A percentile compares a stretch with the other conserved stretches of the same genome.
Conservation (phyloP, 2,113 vertebrate genomes). For the Centropus unirufus region DNA sequence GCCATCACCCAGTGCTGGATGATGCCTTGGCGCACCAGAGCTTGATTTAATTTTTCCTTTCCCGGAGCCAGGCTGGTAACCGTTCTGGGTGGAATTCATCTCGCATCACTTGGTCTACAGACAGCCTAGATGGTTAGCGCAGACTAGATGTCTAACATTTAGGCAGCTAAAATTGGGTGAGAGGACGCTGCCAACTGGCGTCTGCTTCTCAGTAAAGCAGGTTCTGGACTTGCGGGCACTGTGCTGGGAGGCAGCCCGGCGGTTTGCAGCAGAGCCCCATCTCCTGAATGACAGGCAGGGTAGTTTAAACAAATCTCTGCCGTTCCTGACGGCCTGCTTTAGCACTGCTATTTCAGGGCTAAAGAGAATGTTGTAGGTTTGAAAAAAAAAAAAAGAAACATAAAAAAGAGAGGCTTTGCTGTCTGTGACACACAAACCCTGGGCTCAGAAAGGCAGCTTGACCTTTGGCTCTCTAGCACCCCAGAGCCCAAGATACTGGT, state of each 20-base stretch:
- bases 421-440: neutral
- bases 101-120: neutral
- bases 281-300: neutral
- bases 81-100: neutral
- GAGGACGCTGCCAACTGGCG: neutral
- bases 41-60: neutral
- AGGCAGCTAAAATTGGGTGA: conserved; percentile 20
- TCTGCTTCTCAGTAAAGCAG: conserved; percentile 2
- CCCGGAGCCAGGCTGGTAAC: neutral
- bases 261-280: neutral
- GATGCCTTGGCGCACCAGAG: neutral
- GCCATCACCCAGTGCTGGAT: neutral
- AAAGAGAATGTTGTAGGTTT: neutral
- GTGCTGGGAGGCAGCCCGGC: neutral
- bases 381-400: neutral
- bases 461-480: neutral
- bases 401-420: neutral
- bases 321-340: neutral
- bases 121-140: neutral
- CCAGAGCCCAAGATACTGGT: fast-evolving
- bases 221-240: neutral
- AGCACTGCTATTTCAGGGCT: neutral
- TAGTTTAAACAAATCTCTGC: neutral
- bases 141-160: neutral
- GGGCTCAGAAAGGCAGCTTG: neutral